Evolutionary conservation across 2,888 invertebrate genomes (phyloP).

Genomic region (Hemaris fuciformis): DNA sequence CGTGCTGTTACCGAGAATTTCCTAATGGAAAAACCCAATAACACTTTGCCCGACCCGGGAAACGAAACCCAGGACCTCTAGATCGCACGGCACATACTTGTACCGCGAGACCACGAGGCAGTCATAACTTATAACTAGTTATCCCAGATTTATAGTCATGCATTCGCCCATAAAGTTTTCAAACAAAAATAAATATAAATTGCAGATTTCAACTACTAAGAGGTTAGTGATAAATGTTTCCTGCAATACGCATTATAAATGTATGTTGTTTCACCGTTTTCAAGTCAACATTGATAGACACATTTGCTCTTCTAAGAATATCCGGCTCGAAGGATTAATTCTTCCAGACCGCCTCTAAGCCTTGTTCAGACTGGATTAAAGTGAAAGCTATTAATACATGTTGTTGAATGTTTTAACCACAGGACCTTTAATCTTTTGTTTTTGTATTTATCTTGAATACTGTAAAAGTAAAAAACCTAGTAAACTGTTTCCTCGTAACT

Average conservation of each 20-base stretch:
- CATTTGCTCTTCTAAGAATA: conserved; percentile 6
- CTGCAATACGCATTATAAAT: background rate
- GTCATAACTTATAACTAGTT: background rate
- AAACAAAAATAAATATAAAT: background rate
- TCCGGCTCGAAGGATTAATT: conserved; percentile 12
- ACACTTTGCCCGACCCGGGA: too few relatives aligned
- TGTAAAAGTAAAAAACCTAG: background rate
- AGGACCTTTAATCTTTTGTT: background rate
- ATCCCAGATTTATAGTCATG: background rate
- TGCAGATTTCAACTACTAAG: background rate
- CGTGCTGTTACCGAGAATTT: too few relatives aligned
- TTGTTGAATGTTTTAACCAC: background rate
- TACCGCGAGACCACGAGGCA: too few relatives aligned
- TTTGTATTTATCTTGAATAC: background rate
- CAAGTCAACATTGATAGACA: background rate
- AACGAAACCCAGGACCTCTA: too few relatives aligned
- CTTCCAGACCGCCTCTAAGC: background rate
- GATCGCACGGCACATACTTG: too few relatives aligned
- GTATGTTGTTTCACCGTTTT: background rate
- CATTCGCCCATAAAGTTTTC: background rate
- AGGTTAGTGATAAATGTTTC: conserved; percentile 5
- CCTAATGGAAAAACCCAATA: too few relatives aligned
- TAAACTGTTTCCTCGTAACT: background rate
- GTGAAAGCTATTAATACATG: background rate
- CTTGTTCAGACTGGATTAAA: conserved; percentile 5